phyloP scores from a whole-genome alignment of 2,888 invertebrate genomes.

The Protophormia terraenovae region DNA sequence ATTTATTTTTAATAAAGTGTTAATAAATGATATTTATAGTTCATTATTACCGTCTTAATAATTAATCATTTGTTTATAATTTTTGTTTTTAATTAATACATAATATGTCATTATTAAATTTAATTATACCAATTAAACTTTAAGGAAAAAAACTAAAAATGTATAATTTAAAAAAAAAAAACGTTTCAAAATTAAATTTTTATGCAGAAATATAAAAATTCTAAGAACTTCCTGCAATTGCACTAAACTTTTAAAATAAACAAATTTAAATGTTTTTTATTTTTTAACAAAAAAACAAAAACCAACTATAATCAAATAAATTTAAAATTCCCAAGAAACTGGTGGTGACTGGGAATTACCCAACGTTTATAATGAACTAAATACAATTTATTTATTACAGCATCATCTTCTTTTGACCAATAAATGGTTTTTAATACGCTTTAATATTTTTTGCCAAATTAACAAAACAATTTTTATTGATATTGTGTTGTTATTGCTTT shows the following conservation, averaged over 20 bases:
- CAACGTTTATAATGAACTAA: neutral
- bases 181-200: neutral
- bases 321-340: neutral
- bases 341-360: constrained; percentile 27
- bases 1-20: neutral
- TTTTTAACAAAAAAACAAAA: neutral
- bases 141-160: neutral
- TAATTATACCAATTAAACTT: constrained; percentile 10
- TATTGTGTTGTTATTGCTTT: neutral
- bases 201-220: neutral
- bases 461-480: constrained; percentile 2
- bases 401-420: neutral
- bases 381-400: constrained; percentile 33
- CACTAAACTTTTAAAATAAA: neutral
- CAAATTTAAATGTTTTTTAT: neutral
- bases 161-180: too few species aligned
- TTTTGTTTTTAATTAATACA: neutral
- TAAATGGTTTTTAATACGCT: neutral
- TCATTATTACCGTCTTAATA: neutral
- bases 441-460: constrained; percentile 4
- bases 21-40: constrained; percentile 1
- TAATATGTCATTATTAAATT: neutral
- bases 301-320: too few species aligned
- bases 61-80: neutral
- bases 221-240: constrained; percentile 3